Evolutionary conservation across 2,113 vertebrate species (phyloP), one percentile per base, ranked within the genome.

Genomic region (Nansenia antarctica): DNA sequence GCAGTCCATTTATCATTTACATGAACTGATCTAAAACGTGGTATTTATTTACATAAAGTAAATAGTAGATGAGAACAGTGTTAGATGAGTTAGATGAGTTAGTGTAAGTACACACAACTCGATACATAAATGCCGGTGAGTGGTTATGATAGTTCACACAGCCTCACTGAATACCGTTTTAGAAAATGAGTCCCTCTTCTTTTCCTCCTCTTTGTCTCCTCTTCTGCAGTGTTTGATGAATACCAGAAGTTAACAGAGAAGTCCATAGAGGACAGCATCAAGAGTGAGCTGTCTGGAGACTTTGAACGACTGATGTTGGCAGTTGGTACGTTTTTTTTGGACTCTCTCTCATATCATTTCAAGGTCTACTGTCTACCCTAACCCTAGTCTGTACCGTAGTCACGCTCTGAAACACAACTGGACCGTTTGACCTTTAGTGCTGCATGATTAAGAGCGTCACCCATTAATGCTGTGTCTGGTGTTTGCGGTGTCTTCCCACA

Each of bases 251-350:
- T 94, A 70, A 87, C 94, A 0, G 96, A 95, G 82, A 92, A 91
- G 75, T 91, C 93, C 0, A 96, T 99, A 0, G 98, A 99, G 82
- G 92, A 94, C 76, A 98, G 96, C 86, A 95, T 99, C 78, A 94
- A 95, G 45, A 93, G 62, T 1, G 98, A 99, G 83, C 92, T 99
- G 61, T 99, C 98, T 0, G 97, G 96, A 20, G 96, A 99, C 88
- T 95, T 99, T 29, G 94, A 99, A 88, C 94, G 94, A 84, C 90
- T 99, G 65, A 98, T 99, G 97, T 77, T 99, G 84, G 94, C 98
- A 0, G 94, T 98, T 47, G 98, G 98, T 99, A 89, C 32, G 95
- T 75, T 39, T 75, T 32, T n/a, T n/a, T n/a, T n/a, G n/a, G 3
- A 18, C 15, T 14, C 5, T 2, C 11, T 20, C 45, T 69, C n/a